phyloP scores from a whole-genome alignment of 2,888 invertebrate genomes.

The Lithophane semibrunnea region DNA sequence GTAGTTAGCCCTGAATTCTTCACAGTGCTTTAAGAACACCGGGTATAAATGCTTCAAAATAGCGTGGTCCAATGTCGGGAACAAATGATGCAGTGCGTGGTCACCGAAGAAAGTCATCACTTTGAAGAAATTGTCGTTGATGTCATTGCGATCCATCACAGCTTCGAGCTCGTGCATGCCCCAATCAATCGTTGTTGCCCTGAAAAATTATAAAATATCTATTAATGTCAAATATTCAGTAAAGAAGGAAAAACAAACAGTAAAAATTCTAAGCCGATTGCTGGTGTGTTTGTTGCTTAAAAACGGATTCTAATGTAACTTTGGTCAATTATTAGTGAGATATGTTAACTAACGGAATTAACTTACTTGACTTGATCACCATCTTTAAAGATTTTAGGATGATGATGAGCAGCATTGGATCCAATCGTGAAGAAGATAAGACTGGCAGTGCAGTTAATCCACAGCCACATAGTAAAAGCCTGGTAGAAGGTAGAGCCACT shows the following conservation, averaged over 20 bases:
- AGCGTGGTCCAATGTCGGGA: constrained; percentile 95
- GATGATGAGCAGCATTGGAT: constrained; percentile 95
- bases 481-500: constrained; percentile 76
- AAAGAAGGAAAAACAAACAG: no score
- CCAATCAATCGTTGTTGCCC: constrained; percentile 92
- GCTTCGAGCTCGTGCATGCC: constrained; percentile 94
- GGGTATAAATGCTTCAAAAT: constrained; percentile 92
- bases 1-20: constrained; percentile 91
- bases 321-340: background rate
- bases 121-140: constrained; percentile 92
- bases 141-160: constrained; percentile 93
- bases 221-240: background rate
- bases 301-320: background rate
- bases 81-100: constrained; percentile 94
- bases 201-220: constrained; percentile 70
- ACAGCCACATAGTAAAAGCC: constrained; percentile 89
- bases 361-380: constrained; percentile 92
- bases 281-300: background rate
- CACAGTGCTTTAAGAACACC: constrained; percentile 90
- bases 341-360: background rate
- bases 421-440: constrained; percentile 92
- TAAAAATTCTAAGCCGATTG: no score
- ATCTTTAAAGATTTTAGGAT: constrained; percentile 92
- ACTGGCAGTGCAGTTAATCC: constrained; percentile 90
- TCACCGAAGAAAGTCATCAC: constrained; percentile 94